Evolutionary conservation across 2,888 invertebrate species (phyloP).

Genomic region (Bellardia bayeri): DNA sequence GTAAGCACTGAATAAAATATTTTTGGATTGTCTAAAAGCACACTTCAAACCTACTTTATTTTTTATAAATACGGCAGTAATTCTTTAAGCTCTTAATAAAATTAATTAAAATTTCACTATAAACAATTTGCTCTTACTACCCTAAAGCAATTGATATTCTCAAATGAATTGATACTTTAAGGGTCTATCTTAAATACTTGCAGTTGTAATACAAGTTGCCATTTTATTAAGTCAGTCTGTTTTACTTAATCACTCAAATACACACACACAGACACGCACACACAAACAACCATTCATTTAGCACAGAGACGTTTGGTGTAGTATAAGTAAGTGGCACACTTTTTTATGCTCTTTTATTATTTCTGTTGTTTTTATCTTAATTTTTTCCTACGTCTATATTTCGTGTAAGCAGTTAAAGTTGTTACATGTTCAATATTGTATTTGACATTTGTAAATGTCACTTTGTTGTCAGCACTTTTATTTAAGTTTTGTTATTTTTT

Average conservation of each 20-base stretch:
- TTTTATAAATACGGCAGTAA: too few relatives aligned
- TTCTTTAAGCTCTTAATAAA: too few relatives aligned
- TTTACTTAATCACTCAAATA: constrained; percentile 23
- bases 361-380: neutral
- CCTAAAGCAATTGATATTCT: neutral
- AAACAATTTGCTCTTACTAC: neutral
- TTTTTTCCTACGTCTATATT: constrained; percentile 48
- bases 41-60: too few relatives aligned
- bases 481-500: constrained; percentile 61
- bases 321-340: neutral
- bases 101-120: neutral
- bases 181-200: neutral
- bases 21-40: too few relatives aligned
- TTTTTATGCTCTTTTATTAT: constrained; percentile 9
- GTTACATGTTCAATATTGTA: constrained; percentile 76
- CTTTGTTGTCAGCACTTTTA: constrained; percentile 76
- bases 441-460: constrained; percentile 77
- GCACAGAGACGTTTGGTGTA: neutral
- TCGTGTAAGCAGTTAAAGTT: constrained; percentile 68
- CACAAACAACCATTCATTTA: neutral
- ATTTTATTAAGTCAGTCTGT: constrained; percentile 67
- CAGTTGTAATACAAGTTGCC: constrained; percentile 50
- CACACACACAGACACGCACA: neutral
- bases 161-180: constrained; percentile 45
- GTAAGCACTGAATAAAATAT: too few relatives aligned